Percentiles rank a stretch among this genome's conserved stretches.
phyloP scores from a whole-genome alignment of 2,888 invertebrate genomes.

The Odontocerum albicorne region DNA sequence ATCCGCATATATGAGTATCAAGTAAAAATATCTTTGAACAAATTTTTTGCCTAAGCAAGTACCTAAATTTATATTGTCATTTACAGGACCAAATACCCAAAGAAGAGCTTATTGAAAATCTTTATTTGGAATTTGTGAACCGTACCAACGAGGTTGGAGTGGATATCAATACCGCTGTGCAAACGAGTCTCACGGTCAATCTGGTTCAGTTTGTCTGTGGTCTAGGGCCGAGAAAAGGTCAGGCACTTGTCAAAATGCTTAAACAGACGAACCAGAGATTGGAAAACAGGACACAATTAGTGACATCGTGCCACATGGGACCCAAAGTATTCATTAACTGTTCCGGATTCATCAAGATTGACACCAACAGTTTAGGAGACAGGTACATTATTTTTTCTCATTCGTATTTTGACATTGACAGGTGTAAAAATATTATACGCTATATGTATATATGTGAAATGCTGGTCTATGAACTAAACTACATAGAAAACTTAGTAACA shows the following conservation, averaged over 20 bases:
- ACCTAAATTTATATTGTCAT: too few species aligned
- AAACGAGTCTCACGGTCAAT: conserved; percentile 84
- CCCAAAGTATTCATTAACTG: conserved; percentile 99
- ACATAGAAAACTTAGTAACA: too few species aligned
- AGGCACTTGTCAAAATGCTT: conserved; percentile 79
- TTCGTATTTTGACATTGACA: too few species aligned
- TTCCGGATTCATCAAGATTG: conserved; percentile 98
- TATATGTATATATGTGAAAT: too few species aligned
- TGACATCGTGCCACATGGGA: conserved; percentile 95
- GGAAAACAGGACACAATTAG: conserved; percentile 93
- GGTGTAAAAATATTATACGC: too few species aligned
- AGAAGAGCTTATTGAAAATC: conserved; percentile 82
- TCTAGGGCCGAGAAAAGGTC: conserved; percentile 92
- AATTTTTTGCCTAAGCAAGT: too few species aligned
- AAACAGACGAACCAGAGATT: conserved; percentile 90
- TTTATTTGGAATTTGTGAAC: conserved; percentile 90
- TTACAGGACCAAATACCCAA: conserved; percentile 74
- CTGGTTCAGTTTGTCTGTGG: conserved; percentile 97
- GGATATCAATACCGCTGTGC: conserved; percentile 91
- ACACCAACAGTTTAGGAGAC: conserved; percentile 92
- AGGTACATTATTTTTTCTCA: conserved; percentile 43
- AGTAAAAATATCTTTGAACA: too few species aligned
- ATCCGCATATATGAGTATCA: too few species aligned
- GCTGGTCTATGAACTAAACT: too few species aligned
- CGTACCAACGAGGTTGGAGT: conserved; percentile 98